These are phyloP conservation scores for Molothrus ater DNA, from an alignment of 2,797 vertebrate species.

Conservation along the genomic window DNA sequence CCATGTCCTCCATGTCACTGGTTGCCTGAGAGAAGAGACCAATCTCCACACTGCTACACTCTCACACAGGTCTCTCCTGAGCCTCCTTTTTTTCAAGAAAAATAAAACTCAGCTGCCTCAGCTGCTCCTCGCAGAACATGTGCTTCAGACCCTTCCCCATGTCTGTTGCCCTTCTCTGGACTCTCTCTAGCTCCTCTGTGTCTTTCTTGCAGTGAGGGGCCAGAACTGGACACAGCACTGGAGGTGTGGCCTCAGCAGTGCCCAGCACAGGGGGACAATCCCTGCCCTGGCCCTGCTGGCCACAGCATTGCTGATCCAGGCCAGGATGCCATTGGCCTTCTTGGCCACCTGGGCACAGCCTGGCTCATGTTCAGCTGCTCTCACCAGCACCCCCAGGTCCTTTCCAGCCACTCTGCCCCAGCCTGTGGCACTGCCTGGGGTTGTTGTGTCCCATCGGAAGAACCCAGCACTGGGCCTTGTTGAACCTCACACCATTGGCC, in stretches of 20 bases:
- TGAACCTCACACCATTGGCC: not conserved
- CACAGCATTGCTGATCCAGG: not conserved
- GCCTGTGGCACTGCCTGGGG: not conserved
- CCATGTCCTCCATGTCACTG: not conserved
- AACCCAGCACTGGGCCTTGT: too few species aligned
- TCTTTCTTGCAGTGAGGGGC: not conserved
- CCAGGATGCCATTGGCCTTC: not conserved
- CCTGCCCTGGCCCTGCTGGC: not conserved
- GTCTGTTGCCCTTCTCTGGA: rapidly evolving
- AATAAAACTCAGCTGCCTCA: not conserved
- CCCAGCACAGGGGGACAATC: not conserved
- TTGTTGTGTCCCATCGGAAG: not conserved
- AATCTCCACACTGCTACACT: not conserved
- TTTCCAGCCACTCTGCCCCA: not conserved
- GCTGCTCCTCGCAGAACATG: not conserved
- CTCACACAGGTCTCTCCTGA: not conserved
- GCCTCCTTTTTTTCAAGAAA: not conserved
- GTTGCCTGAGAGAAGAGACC: not conserved
- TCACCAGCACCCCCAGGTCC: not conserved
- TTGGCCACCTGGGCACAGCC: not conserved
- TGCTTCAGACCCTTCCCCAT: not conserved
- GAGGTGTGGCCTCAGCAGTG: not conserved
- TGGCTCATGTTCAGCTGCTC: not conserved
- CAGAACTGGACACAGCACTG: not conserved
- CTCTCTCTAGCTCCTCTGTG: not conserved